phyloP scores from a whole-genome alignment of 2,113 vertebrate species.

The Pardalotus punctatus region DNA sequence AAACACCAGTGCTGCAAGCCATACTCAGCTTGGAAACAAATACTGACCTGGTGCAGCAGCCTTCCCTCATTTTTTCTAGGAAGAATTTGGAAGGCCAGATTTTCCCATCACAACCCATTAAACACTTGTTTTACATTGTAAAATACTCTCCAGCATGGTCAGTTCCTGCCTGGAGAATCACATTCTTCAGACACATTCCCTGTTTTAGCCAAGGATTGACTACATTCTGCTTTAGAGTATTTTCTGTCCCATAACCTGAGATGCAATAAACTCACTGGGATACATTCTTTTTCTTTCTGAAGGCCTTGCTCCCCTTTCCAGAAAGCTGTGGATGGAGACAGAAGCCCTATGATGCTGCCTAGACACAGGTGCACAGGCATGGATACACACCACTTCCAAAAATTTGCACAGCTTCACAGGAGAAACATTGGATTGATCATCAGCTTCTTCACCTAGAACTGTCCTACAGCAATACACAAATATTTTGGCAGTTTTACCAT shows the following conservation, averaged over 20 bases:
- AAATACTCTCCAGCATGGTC: neutral
- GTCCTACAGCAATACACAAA: neutral
- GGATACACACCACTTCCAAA: neutral
- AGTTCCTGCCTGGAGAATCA: neutral
- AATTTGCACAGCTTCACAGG: neutral
- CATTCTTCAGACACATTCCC: neutral
- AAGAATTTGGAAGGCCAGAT: neutral
- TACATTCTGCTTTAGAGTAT: neutral
- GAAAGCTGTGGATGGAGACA: neutral
- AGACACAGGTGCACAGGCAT: fast-evolving
- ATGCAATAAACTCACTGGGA: neutral
- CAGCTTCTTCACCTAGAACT: neutral
- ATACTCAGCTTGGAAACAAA: neutral
- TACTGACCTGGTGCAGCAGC: neutral
- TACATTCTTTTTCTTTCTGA: neutral
- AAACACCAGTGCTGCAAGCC: neutral
- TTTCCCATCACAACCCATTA: neutral
- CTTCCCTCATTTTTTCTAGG: neutral
- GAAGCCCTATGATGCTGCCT: neutral
- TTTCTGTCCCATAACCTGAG: neutral
- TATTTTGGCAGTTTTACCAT: neutral
- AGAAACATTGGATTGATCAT: neutral
- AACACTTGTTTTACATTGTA: neutral
- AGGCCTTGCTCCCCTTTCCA: neutral
- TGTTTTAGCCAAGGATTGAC: neutral